Evolutionary conservation across 2,113 vertebrate genomes (phyloP).

Genomic region (Nicator chloris): DNA sequence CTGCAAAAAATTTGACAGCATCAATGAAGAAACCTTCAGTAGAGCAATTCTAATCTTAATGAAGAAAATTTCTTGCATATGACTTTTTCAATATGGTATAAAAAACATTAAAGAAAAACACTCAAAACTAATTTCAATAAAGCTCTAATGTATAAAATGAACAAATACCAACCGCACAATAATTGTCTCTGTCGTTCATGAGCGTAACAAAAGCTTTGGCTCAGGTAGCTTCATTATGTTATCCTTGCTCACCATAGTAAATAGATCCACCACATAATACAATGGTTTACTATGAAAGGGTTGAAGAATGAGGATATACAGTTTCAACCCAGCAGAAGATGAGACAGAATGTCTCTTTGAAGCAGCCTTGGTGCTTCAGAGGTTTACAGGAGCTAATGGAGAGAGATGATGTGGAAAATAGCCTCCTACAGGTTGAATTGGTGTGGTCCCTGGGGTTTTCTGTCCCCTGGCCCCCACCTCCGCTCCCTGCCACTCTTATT

Average conservation of each 20-base stretch:
- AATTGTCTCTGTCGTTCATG: not conserved
- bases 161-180: not conserved
- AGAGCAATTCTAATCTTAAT: not conserved
- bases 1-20: not conserved
- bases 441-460: slow-evolving; percentile 18
- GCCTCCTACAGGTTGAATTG: not conserved
- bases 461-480: not conserved
- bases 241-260: not conserved
- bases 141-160: not conserved
- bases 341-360: slow-evolving; percentile 22
- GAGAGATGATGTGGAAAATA: slow-evolving; percentile 11
- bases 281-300: not conserved
- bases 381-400: not conserved
- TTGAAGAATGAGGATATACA: not conserved
- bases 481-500: not conserved
- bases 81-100: not conserved
- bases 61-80: not conserved
- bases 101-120: not conserved
- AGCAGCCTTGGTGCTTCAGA: slow-evolving; percentile 8
- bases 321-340: not conserved
- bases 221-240: not conserved
- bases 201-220: not conserved
- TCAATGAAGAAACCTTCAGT: not conserved
- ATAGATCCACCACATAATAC: not conserved
- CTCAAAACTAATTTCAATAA: not conserved